phyloP scores from a whole-genome alignment of 2,113 vertebrate genomes.

The Vanacampus margaritifer region DNA sequence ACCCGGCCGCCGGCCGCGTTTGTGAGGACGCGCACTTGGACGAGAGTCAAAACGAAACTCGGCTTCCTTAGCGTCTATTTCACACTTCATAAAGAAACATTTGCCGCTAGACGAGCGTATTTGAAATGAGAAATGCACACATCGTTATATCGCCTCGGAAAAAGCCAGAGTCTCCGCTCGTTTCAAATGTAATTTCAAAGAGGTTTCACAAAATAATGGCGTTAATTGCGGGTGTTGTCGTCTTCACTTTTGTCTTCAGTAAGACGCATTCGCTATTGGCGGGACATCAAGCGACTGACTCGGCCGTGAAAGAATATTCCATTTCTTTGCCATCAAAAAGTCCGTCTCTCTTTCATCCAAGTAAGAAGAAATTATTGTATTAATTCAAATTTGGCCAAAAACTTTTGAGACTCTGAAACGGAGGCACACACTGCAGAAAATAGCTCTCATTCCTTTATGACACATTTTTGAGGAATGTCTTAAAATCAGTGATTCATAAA shows the following conservation, averaged over 20 bases:
- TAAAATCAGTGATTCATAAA: no score
- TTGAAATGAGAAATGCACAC: neutral
- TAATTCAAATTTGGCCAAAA: neutral
- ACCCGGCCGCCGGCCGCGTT: constrained; percentile 37
- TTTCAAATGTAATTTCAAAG: neutral
- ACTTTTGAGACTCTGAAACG: neutral
- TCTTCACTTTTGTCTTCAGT: neutral
- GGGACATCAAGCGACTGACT: no score
- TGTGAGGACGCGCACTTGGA: constrained; percentile 27
- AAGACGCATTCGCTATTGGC: neutral
- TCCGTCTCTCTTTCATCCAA: neutral
- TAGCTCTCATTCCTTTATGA: no score
- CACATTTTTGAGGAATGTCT: no score
- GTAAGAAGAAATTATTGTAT: neutral
- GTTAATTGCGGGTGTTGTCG: neutral
- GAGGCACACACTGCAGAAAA: no score
- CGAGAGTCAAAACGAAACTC: constrained; percentile 24
- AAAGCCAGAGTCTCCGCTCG: neutral
- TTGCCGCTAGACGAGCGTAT: neutral
- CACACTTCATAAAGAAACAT: constrained; percentile 31
- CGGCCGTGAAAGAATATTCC: neutral
- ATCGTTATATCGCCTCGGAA: neutral
- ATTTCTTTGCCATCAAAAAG: neutral
- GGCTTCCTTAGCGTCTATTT: constrained; percentile 39
- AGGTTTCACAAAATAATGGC: neutral